Evolutionary conservation across 2,888 invertebrate species (phyloP), one percentile per base, ranked within the genome.

Genomic region (Leptinotarsa juncta): DNA sequence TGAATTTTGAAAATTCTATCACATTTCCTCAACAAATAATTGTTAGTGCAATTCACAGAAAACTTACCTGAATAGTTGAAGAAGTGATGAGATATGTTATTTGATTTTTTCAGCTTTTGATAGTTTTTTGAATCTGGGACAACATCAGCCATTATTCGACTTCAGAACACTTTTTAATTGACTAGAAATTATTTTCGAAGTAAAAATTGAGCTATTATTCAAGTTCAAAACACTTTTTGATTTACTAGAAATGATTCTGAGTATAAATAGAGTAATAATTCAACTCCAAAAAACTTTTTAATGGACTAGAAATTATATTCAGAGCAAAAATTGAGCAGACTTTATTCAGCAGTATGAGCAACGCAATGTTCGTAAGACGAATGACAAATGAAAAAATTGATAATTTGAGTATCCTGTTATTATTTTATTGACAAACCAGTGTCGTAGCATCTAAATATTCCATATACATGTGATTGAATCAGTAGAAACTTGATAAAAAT

Each of bases 121-220:
- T 18, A 53, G 15, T 23, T 57, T 23, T 57, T 57, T 57, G 14
- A 12, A 14, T 23, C 15, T 23, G 23, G 23, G 5, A 57, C 57
- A 57, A 23, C 55, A 57, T 57, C 10, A 57, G 57, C 57, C 57
- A 57, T 57, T 23, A 57, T 57, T 57, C 0, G 23, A 57, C 57
- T 20, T 57, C 57, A 57, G 57, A 14, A 57, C 57, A 15, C 23
- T 53, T 42, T 42, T 42, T 42, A n/a, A 51, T 51, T 51, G 0
- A 51, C 51, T 16, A 42, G 2, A 42, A 42, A 42, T 42, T 42
- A 42, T 53, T 10, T 18, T 10, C 53, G 5, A n/a, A 18, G 18
- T 53, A 0, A 5, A 53, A 53, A 7, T 18, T 3, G 53, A 12
- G 18, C 53, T 12, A 12, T 18, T 53, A 53, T 53, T 53, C 18